phyloP scores from a whole-genome alignment of 2,797 vertebrate genomes.

The Mus caroli region DNA sequence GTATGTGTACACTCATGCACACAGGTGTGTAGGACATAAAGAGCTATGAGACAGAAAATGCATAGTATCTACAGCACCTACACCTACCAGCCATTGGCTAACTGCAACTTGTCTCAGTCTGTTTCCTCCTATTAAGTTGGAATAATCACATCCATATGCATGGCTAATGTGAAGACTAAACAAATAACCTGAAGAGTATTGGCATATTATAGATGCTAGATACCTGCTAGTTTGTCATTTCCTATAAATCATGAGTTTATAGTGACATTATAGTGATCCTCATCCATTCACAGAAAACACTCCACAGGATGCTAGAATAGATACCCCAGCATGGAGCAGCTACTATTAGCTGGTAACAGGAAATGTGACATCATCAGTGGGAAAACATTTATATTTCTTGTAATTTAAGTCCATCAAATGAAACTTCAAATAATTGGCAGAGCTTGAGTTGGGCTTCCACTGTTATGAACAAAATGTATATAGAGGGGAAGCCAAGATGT shows the following conservation, averaged over 20 bases:
- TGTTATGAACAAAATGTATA: neutral
- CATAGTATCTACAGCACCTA: neutral
- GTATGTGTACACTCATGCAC: neutral
- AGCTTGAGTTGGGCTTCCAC: neutral
- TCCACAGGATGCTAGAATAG: neutral
- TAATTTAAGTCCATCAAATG: neutral
- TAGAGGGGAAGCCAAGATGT: neutral
- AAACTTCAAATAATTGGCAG: neutral
- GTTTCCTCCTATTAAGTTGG: neutral
- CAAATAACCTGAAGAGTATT: neutral
- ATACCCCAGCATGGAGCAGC: neutral
- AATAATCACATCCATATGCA: neutral
- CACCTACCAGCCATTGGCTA: neutral
- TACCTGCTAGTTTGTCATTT: neutral
- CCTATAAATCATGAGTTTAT: neutral
- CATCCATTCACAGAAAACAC: neutral
- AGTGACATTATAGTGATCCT: neutral
- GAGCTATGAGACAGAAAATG: neutral
- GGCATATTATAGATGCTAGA: neutral
- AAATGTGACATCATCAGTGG: neutral
- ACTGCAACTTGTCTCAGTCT: slow-evolving; percentile 10
- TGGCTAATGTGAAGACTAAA: neutral
- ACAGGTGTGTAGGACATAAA: neutral
- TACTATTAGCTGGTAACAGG: neutral
- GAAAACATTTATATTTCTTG: neutral